Evolutionary conservation across 2,797 vertebrate species (phyloP), one percentile per base, ranked within the genome.

Genomic region (Eutrigla gurnardus): DNA sequence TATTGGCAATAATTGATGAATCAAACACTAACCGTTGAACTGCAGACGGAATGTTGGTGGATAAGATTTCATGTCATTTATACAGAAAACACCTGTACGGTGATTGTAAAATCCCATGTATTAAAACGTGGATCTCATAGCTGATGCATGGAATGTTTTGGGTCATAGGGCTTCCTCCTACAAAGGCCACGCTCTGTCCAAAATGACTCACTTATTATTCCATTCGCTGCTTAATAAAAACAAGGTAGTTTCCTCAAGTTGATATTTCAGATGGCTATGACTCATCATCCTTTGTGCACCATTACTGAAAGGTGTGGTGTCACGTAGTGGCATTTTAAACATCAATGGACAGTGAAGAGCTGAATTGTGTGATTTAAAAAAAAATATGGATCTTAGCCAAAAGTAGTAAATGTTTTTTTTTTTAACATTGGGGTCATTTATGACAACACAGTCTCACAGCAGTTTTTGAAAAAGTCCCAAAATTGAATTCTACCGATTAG

Each of bases 151-250:
- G 42, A 33, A 3, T 32, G 2, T 17, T 36, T 45, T 25, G 3
- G 4, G 3, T 12, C 5, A 14, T 1, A 17, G 15, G 0, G 45
- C 43, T 72, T 61, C 32, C 9, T 14, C 36, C 57, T 3, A 17
- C 8, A 1, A 73, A 69, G 15, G 32, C 18, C 14, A 17, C 1
- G 1, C 10, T 18, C 3, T 43, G 7, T 25, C 42, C 1, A 6
- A 9, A 74, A 58, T 78, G 25, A 82, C 46, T 72, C 14, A 18
- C 61, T 37, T 40, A n/a, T 66, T n/a, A 49, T 1, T 7, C 9
- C 25, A 2, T 14, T 43, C 3, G 0, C 0, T 10, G 3, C 18
- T 7, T 47, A 47, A 12, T 43, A 43, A 37, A 36, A 37, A 17
- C 17, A 14, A 25, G 25, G 25, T 25, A 25, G 25, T 25, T 25